phyloP scores from a whole-genome alignment of 2,888 invertebrate species.

The Xylocampa areola region DNA sequence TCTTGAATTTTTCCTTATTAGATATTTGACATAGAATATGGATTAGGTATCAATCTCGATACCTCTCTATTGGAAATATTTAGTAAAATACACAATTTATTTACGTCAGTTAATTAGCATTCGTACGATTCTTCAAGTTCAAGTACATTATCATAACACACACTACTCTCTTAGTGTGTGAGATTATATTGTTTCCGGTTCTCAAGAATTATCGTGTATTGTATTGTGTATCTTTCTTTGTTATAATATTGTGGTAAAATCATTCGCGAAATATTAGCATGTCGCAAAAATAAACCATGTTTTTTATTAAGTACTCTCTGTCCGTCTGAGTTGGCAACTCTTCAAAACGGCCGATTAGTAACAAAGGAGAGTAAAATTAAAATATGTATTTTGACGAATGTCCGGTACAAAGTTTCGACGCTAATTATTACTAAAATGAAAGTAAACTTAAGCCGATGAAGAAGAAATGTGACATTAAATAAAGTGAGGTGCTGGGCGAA shows the following conservation, averaged over 20 bases:
- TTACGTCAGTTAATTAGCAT: no score
- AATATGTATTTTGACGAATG: constrained; percentile 15
- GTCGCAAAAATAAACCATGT: constrained; percentile 18
- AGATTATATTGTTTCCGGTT: background rate
- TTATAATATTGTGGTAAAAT: constrained; percentile 4
- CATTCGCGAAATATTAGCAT: constrained; percentile 10
- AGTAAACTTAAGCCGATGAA: no score
- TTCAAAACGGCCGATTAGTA: constrained; percentile 32
- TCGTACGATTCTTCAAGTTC: no score
- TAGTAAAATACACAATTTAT: no score
- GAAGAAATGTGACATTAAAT: no score
- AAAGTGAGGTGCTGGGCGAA: no score
- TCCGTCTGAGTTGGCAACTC: constrained; percentile 37
- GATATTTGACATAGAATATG: no score
- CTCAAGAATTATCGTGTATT: background rate
- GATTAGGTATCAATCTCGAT: no score
- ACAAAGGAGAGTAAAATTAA: background rate
- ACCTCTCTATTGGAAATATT: no score
- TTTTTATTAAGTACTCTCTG: constrained; percentile 5
- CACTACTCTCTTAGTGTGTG: no score
- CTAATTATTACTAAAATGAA: background rate
- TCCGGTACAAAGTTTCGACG: background rate
- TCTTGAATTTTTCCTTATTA: no score
- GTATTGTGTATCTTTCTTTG: background rate
- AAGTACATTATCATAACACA: no score